Conservation (phyloP, 2,797 vertebrate species). For the Coccyzus lansbergi region DNA sequence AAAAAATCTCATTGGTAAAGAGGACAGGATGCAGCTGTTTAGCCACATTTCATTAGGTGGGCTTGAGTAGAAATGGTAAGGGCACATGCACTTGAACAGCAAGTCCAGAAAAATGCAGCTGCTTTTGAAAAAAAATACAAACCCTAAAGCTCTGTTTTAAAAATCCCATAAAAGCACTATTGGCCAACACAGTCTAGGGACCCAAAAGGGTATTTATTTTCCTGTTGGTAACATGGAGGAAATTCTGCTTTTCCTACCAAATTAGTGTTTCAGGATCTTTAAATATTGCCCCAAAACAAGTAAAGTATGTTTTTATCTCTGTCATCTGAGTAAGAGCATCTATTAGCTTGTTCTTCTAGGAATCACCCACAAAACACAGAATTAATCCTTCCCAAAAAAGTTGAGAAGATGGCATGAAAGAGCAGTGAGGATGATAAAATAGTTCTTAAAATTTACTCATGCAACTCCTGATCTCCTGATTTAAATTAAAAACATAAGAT, state of each 20-base stretch:
- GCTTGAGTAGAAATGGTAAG: background rate
- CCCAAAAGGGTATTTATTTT: background rate
- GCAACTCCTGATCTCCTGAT: background rate
- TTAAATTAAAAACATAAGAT: background rate
- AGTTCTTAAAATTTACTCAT: background rate
- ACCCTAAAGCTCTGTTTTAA: background rate
- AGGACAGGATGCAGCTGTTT: background rate
- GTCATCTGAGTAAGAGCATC: background rate
- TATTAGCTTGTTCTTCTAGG: background rate
- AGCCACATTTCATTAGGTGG: background rate
- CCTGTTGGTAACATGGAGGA: background rate
- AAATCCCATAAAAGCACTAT: background rate
- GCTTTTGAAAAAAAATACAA: background rate
- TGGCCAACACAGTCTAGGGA: background rate
- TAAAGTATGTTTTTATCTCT: background rate
- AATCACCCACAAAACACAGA: background rate
- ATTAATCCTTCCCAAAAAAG: background rate
- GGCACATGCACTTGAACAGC: background rate
- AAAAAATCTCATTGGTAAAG: background rate
- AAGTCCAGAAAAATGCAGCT: background rate
- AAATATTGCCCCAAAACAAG: background rate
- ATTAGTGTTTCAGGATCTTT: background rate
- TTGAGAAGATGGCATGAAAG: background rate
- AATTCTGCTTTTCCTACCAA: background rate
- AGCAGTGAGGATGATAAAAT: background rate